These are phyloP conservation scores for Crypturellus tataupa DNA, from an alignment of 2,797 vertebrate species.

Conservation along the genomic window DNA sequence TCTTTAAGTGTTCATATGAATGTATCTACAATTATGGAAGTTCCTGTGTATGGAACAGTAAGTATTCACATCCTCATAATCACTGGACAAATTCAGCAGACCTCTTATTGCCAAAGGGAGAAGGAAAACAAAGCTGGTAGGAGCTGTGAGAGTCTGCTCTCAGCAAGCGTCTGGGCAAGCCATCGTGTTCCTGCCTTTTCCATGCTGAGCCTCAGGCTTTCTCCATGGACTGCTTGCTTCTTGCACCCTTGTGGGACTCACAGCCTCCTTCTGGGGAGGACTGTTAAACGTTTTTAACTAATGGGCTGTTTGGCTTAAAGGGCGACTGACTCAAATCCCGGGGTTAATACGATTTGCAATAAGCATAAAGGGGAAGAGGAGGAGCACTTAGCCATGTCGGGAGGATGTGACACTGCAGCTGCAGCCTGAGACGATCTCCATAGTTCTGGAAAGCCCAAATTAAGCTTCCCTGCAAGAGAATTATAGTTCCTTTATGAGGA, in stretches of 20 bases:
- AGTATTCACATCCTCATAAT: neutral
- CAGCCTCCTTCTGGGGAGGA: too few species aligned
- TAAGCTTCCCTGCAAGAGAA: neutral
- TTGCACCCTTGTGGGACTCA: accelerated
- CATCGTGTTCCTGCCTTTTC: accelerated
- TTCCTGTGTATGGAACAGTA: neutral
- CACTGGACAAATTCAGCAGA: neutral
- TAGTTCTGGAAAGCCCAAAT: neutral
- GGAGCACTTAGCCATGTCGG: neutral
- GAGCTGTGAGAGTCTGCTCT: neutral
- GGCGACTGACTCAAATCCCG: neutral
- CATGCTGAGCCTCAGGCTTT: accelerated
- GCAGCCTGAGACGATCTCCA: neutral
- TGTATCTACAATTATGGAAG: neutral
- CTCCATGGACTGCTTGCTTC: neutral
- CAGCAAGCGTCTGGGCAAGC: neutral
- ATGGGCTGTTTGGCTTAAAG: neutral
- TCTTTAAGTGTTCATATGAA: neutral
- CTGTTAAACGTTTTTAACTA: neutral
- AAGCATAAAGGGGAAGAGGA: neutral
- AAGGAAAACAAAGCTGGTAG: neutral
- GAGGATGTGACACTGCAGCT: neutral
- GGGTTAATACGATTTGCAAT: neutral
- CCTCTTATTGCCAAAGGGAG: neutral
- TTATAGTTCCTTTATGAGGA: neutral